Base-by-base conservation (phyloP, 1,140 invertebrate genomes). In the Goniozus legneri region DNA sequence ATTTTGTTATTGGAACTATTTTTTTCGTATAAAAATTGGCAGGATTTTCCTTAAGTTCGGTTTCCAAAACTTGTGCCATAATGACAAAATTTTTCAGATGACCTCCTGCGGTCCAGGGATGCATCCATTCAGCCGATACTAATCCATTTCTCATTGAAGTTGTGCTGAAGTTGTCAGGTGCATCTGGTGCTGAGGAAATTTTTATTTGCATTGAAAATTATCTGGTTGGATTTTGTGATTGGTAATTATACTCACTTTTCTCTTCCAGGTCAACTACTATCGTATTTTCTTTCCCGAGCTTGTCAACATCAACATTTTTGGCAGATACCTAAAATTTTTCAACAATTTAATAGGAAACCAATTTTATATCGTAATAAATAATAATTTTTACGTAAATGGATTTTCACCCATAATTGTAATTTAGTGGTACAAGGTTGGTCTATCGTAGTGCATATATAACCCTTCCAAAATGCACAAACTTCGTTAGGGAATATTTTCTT, bases 61-160 rank as follows among this genome's bases (percentile, higher is more conserved):
- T 20, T 13, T 15, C 20, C 12, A 8, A 12, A 14, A 47, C 27
- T 16, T 42, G 0, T 7, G 24, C 8, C 1, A 0, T 4, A 2
- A 66, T 56, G 1, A 13, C 0, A 27, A 62, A 67, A 22, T 21
- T 16, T 0, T 32, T 1, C 0, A 67, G 12, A 10, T 1, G 47
- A 1, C 43, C 36, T 15, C 46, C 47, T 7, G 56, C 46, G 20
- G 1, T 48, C 42, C 49, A 56, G 6, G 62, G 64, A 31, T 65
- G 62, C 3, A 30, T 8, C 62, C 64, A 67, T 0, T 16, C 34
- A 3, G 59, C 1, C 8, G 51, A 34, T 0, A 63, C 19, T 7
- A 39, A 2, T 0, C 58, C 51, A 14, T 43, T 38, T 0, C 42
- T 22, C 0, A 27, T 32, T 13, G 22, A 10, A 6, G 32, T n/a